Conservation (phyloP, 2,888 invertebrate genomes). For the Smittia aterrima region DNA sequence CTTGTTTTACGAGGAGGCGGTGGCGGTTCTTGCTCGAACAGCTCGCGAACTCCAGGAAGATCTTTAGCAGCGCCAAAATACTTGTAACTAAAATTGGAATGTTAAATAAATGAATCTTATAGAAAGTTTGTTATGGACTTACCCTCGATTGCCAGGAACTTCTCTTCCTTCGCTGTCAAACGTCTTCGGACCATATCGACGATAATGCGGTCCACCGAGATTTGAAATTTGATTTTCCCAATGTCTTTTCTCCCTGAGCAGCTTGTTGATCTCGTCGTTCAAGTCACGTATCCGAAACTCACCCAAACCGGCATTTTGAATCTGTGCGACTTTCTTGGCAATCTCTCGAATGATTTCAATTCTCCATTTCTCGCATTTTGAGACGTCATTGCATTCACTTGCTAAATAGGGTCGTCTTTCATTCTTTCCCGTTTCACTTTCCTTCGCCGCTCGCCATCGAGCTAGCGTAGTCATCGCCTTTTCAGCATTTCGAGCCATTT, state of each 20-base stretch:
- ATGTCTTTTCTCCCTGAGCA: slow-evolving; percentile 91
- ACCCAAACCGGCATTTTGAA: slow-evolving; percentile 98
- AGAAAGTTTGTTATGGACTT: background rate
- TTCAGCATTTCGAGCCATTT: slow-evolving; percentile 42
- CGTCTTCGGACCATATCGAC: slow-evolving; percentile 86
- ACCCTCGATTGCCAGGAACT: slow-evolving; percentile 93
- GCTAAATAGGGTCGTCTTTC: slow-evolving; percentile 91
- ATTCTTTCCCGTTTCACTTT: slow-evolving; percentile 83
- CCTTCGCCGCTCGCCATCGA: slow-evolving; percentile 95
- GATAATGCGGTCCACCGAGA: slow-evolving; percentile 92
- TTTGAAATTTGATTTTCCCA: slow-evolving; percentile 98
- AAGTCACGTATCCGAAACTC: slow-evolving; percentile 97
- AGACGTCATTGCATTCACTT: slow-evolving; percentile 88
- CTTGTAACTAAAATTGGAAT: slow-evolving; percentile 64
- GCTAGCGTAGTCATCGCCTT: slow-evolving; percentile 89
- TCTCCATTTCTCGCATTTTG: slow-evolving; percentile 94
- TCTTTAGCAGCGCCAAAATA: slow-evolving; percentile 99
- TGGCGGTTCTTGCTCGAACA: slow-evolving; percentile 95
- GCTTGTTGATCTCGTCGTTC: slow-evolving; percentile 98
- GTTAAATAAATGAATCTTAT: background rate
- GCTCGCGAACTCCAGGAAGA: slow-evolving; percentile 93
- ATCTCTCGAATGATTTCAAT: slow-evolving; percentile 96
- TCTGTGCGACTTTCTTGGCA: slow-evolving; percentile 97
- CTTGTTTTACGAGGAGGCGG: slow-evolving; percentile 87
- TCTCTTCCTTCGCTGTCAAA: slow-evolving; percentile 86